phyloP scores from a whole-genome alignment of 2,888 invertebrate genomes.

The Fragum whitleyi region DNA sequence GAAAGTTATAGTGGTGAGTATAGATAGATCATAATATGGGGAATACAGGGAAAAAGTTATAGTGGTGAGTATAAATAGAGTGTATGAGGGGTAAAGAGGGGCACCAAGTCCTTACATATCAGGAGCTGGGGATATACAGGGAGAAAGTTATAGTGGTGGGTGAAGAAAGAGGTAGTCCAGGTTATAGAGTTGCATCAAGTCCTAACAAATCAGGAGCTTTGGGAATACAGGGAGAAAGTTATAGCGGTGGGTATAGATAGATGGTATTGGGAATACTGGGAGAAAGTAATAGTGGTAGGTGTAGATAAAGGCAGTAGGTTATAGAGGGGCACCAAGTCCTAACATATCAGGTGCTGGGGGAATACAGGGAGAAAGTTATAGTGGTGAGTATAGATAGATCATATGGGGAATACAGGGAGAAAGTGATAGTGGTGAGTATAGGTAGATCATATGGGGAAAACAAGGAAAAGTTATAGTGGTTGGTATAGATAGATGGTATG shows the following conservation, averaged over 20 bases:
- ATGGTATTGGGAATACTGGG: too few relatives aligned
- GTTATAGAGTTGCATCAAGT: slow-evolving; percentile 69
- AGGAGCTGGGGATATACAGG: slow-evolving; percentile 66
- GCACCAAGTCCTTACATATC: slow-evolving; percentile 38
- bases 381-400: slow-evolving; percentile 66
- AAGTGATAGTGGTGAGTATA: too few relatives aligned
- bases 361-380: slow-evolving; percentile 70
- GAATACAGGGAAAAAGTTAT: too few relatives aligned
- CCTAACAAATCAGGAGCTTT: slow-evolving; percentile 39
- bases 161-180: slow-evolving; percentile 69
- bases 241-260: slow-evolving; percentile 63
- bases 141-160: slow-evolving; percentile 73
- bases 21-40: too few relatives aligned
- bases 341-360: slow-evolving; percentile 55
- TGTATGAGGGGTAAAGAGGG: slow-evolving; percentile 72
- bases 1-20: too few relatives aligned
- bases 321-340: slow-evolving; percentile 60
- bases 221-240: slow-evolving; percentile 72
- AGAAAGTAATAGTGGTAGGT: too few relatives aligned
- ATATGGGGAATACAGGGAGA: too few relatives aligned
- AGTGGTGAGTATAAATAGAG: too few relatives aligned
- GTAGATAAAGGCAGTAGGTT: too few relatives aligned
- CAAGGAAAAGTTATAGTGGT: too few relatives aligned
- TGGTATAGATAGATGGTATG: too few relatives aligned
- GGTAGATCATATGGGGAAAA: slow-evolving; percentile 69